These are phyloP conservation scores for Plodia interpunctella DNA, from an alignment of 1,140 invertebrate species.

Conservation along the genomic window DNA sequence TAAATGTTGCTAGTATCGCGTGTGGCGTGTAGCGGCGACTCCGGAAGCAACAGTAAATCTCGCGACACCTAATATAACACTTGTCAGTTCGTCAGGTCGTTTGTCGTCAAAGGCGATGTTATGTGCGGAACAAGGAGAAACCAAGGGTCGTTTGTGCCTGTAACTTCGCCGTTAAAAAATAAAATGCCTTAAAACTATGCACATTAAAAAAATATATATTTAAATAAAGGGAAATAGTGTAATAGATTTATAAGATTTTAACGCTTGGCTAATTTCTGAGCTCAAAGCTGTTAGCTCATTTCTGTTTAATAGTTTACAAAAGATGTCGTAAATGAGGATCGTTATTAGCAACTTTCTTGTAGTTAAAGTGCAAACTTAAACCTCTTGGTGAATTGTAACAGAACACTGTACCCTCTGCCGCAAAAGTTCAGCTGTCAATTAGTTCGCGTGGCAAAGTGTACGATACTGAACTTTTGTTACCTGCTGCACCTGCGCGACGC, in stretches of 20 bases:
- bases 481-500: not conserved
- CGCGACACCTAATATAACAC: not conserved
- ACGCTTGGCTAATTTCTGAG: too few species aligned
- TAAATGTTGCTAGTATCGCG: not conserved
- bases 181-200: too few species aligned
- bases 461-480: conserved; percentile 4
- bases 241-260: too few species aligned
- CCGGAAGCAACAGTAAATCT: not conserved
- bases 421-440: conserved; percentile 7
- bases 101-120: not conserved
- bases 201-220: too few species aligned
- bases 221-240: too few species aligned
- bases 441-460: not conserved
- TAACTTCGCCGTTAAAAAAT: too few species aligned
- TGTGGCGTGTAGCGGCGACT: not conserved
- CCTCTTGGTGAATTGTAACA: not conserved
- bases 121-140: too few species aligned
- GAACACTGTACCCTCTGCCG: not conserved
- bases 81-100: not conserved
- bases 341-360: too few species aligned
- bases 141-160: too few species aligned
- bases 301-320: too few species aligned
- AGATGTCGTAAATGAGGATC: too few species aligned
- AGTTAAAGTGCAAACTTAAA: not conserved
- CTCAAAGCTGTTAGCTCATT: too few species aligned